Base-by-base conservation (phyloP, 2,888 invertebrate genomes). In the Euproctis similis region DNA sequence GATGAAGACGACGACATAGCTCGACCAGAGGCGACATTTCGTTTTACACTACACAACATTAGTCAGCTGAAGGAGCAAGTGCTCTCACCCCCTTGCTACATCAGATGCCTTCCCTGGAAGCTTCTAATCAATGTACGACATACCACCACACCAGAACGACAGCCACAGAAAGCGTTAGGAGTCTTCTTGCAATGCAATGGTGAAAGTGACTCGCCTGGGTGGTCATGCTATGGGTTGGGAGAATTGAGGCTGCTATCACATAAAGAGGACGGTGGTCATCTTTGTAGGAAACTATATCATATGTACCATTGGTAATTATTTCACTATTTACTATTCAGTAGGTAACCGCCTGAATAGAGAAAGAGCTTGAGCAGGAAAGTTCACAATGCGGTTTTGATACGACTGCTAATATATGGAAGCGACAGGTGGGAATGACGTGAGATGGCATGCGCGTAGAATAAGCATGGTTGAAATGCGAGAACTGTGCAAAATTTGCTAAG, bases 71-170 rank as follows among this genome's bases (percentile, higher is more conserved):
- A 93, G 87, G 87, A 92, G 48, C 90, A 91, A 40, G 88, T 89
- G 19, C 86, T 98, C 8, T 98, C 98, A 8, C 93, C 94, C 3
- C 90, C 97, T 1, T 95, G 93, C 57, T 95, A 91, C 77, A 96
- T 98, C 3, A 88, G 98, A 31, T 98, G 98, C 82, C 86, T 99
- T 53, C 98, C 98, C 30, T 99, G 98, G 98, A 96, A 95, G 80
- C 97, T 99, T 43, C 93, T 99, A 89, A 94, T 96, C 4, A 94
- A 98, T 88, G 93, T 95, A 8, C 88, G 97, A 3, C 60, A 74
- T 31, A 91, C 90, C 40, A 89, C 90, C 2, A 91, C 90, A 34
- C 90, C 91, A 36, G 93, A 94, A 28, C 86, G 92, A 28, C 88
- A 89, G 38, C 87, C 88, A 20, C 90, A 91, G 53, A 87, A 88